Evolutionary conservation across 1,140 invertebrate genomes (phyloP).

Genomic region (Polypedilum vanderplanki): DNA sequence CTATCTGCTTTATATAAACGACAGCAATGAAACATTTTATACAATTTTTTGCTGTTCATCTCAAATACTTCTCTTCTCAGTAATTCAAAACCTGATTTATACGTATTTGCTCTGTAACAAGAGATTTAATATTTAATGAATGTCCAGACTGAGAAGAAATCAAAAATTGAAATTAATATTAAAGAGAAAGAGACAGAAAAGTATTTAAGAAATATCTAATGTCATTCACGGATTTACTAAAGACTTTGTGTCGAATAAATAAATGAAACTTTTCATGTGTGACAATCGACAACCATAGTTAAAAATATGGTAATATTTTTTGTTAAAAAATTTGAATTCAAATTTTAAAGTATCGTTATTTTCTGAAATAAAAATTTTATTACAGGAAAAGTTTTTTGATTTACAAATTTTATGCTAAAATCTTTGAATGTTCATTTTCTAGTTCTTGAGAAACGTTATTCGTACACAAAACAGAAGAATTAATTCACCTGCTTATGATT

Average conservation of each 20-base stretch:
- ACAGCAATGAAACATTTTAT: slow-evolving; percentile 14
- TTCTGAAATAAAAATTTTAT: too few relatives aligned
- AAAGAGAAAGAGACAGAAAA: background rate
- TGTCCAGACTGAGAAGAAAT: background rate
- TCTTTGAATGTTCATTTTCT: too few relatives aligned
- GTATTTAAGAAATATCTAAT: slow-evolving; percentile 1
- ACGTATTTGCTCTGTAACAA: background rate
- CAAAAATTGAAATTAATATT: slow-evolving; percentile 12
- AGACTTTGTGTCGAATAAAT: too few relatives aligned
- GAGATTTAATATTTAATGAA: slow-evolving; percentile 8
- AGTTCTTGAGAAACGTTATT: background rate
- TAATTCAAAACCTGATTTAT: slow-evolving; percentile 28
- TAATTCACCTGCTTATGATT: slow-evolving; percentile 7
- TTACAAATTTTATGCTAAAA: too few relatives aligned
- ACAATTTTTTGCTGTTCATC: background rate
- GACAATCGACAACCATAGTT: too few relatives aligned
- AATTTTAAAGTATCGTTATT: too few relatives aligned
- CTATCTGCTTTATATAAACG: background rate
- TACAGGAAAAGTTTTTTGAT: too few relatives aligned
- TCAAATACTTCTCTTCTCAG: background rate
- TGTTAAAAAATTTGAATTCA: too few relatives aligned
- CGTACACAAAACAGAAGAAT: background rate
- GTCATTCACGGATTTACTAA: slow-evolving; percentile 1
- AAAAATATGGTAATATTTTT: too few relatives aligned
- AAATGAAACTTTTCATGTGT: too few relatives aligned